Conservation (phyloP, 2,797 vertebrate species). For the Lithobates sylvaticus region DNA sequence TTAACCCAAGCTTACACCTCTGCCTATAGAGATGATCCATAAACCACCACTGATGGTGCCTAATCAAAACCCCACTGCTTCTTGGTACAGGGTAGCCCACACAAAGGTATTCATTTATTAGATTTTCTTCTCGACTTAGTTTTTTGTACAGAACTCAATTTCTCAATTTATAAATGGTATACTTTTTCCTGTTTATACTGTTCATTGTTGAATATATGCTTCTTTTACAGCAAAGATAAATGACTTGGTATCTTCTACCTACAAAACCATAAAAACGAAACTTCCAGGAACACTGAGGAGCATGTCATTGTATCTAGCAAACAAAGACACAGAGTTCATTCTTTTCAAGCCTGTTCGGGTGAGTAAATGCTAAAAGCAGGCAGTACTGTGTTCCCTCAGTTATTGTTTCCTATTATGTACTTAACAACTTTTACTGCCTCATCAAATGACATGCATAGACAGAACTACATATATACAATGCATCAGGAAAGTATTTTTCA, state of each 20-base stretch:
- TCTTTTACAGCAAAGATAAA: slow-evolving; percentile 90
- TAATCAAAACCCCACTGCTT: too few species aligned
- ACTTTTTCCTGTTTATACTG: slow-evolving; percentile 45
- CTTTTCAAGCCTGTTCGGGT: slow-evolving; percentile 98
- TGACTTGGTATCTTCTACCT: slow-evolving; percentile 90
- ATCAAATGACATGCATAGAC: too few species aligned
- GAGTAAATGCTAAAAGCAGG: slow-evolving; percentile 65
- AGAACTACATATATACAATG: too few species aligned
- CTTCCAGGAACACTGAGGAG: slow-evolving; percentile 91
- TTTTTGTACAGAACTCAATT: background rate
- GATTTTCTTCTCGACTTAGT: background rate
- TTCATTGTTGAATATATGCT: slow-evolving; percentile 52
- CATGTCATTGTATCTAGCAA: slow-evolving; percentile 96
- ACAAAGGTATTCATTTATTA: background rate
- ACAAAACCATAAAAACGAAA: slow-evolving; percentile 93
- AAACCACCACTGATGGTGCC: too few species aligned
- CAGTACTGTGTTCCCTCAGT: too few species aligned
- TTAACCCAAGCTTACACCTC: too few species aligned
- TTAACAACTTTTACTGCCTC: background rate
- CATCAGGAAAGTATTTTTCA: too few species aligned
- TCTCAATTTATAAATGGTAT: background rate
- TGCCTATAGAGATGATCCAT: too few species aligned
- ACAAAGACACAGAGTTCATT: slow-evolving; percentile 97
- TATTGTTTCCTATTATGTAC: background rate
- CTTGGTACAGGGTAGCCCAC: background rate